Conservation (phyloP, 2,888 invertebrate species). For the Dasysyrphus tricinctus region DNA sequence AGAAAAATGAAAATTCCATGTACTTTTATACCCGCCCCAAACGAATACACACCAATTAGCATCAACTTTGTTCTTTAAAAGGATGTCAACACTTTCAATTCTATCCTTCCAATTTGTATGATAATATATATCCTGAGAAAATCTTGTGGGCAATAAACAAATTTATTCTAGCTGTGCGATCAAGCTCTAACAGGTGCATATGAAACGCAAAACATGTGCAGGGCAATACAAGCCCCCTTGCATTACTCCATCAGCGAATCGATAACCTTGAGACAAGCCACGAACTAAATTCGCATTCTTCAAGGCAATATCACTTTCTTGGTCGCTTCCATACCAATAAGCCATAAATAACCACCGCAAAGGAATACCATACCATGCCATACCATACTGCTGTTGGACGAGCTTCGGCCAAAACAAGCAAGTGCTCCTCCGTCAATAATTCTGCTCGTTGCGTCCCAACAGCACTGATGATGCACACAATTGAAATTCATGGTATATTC, state of each 20-base stretch:
- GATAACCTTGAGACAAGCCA: slow-evolving; percentile 72
- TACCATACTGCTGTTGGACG: neutral
- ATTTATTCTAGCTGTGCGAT: slow-evolving; percentile 22
- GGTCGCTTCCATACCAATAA: slow-evolving; percentile 48
- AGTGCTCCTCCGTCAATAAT: slow-evolving; percentile 53
- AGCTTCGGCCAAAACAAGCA: neutral
- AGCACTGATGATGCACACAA: slow-evolving; percentile 51
- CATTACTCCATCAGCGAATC: slow-evolving; percentile 33
- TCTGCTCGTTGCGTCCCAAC: slow-evolving; percentile 34
- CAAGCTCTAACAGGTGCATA: slow-evolving; percentile 61
- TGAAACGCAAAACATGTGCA: slow-evolving; percentile 6
- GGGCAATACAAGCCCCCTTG: neutral
- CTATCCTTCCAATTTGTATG: slow-evolving; percentile 22
- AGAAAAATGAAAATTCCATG: neutral
- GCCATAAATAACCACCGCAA: slow-evolving; percentile 67
- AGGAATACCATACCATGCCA: slow-evolving; percentile 28
- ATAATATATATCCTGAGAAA: slow-evolving; percentile 26
- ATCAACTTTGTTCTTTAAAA: slow-evolving; percentile 1
- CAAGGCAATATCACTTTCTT: slow-evolving; percentile 59
- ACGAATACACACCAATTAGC: slow-evolving; percentile 6
- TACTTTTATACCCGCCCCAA: too few relatives aligned
- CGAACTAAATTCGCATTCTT: slow-evolving; percentile 73
- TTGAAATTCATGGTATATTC: slow-evolving; percentile 68
- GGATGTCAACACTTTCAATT: slow-evolving; percentile 25
- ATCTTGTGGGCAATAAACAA: neutral